Evolutionary conservation across 1,140 invertebrate genomes (phyloP).

Genomic region (Sweltsa coloradensis): DNA sequence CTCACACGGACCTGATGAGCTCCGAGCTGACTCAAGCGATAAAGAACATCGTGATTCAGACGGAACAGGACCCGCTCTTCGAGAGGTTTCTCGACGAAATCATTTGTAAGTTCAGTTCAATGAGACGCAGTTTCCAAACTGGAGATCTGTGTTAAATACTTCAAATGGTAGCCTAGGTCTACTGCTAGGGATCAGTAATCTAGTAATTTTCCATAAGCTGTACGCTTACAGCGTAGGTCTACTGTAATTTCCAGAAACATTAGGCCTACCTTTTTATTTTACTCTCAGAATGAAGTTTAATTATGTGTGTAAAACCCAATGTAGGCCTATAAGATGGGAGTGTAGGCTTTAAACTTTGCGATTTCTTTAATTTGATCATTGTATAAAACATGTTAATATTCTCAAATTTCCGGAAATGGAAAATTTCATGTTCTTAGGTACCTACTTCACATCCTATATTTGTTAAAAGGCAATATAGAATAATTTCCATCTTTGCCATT

Average conservation of each 20-base stretch:
- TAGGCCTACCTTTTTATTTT: too few relatives aligned
- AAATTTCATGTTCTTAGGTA: too few relatives aligned
- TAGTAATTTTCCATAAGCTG: not conserved
- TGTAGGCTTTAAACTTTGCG: too few relatives aligned
- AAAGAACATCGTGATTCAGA: constrained; percentile 30
- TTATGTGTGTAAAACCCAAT: too few relatives aligned
- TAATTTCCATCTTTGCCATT: too few relatives aligned
- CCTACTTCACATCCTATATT: too few relatives aligned
- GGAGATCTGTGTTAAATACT: not conserved
- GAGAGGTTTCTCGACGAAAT: constrained; percentile 31
- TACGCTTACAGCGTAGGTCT: not conserved
- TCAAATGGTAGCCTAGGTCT: not conserved
- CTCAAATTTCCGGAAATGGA: too few relatives aligned
- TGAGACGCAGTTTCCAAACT: not conserved
- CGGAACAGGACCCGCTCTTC: constrained; percentile 34
- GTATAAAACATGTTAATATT: too few relatives aligned
- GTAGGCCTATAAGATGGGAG: too few relatives aligned
- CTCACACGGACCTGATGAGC: not conserved
- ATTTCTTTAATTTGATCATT: too few relatives aligned
- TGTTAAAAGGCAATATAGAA: too few relatives aligned
- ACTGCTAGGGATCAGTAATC: not conserved
- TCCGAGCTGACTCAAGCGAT: constrained; percentile 17
- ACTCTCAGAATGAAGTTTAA: too few relatives aligned
- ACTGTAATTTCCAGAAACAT: not conserved
- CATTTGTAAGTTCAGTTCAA: constrained; percentile 23